Evolutionary conservation across 2,888 invertebrate genomes (phyloP).

Genomic region (Ornithoptera alexandrae): DNA sequence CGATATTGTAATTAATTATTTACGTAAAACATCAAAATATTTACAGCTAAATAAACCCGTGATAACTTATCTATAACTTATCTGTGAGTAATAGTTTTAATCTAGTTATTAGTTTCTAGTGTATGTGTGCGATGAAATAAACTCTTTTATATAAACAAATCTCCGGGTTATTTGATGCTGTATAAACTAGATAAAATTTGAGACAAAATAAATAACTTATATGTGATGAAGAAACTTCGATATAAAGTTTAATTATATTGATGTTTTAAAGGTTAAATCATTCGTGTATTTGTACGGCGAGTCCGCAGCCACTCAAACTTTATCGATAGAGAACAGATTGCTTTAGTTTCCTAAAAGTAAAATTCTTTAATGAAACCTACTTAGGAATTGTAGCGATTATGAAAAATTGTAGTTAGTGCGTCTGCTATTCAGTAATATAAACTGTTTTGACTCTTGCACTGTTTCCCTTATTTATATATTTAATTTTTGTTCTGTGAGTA

Average conservation of each 20-base stretch:
- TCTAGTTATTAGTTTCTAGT: not conserved
- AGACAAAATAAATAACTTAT: slow-evolving; percentile 10
- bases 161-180: not conserved
- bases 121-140: not conserved
- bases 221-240: slow-evolving; percentile 22
- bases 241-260: slow-evolving; percentile 44
- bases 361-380: no score
- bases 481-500: not conserved
- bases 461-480: no score
- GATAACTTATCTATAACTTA: no score
- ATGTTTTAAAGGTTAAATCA: slow-evolving; percentile 39
- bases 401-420: no score
- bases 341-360: not conserved
- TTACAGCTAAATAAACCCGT: no score
- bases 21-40: no score
- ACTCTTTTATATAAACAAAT: not conserved
- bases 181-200: slow-evolving; percentile 2
- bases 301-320: slow-evolving; percentile 34
- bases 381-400: no score
- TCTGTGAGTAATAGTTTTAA: not conserved
- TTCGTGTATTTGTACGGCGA: slow-evolving; percentile 42
- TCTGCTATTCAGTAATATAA: not conserved
- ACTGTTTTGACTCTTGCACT: not conserved
- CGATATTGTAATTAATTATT: no score
- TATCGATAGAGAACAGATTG: slow-evolving; percentile 3